These are phyloP conservation scores for Ennomos quercinarius DNA, from an alignment of 2,888 invertebrate species.

Conservation along the genomic window DNA sequence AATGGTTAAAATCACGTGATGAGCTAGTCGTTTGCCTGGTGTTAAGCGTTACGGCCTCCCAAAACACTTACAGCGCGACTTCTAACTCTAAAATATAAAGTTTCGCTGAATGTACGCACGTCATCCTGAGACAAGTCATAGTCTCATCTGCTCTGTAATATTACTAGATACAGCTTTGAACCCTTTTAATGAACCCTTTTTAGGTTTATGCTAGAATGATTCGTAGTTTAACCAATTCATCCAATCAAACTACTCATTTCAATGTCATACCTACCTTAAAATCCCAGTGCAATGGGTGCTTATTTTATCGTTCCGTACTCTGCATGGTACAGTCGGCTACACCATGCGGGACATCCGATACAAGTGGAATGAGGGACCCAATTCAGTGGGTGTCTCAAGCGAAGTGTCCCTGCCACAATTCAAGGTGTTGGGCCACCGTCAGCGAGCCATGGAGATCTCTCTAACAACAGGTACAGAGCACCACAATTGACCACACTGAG, in stretches of 20 bases:
- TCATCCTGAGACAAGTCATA: too few species aligned
- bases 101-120: too few species aligned
- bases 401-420: constrained; percentile 98
- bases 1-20: too few species aligned
- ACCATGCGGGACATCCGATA: constrained; percentile 99
- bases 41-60: too few species aligned
- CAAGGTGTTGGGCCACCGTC: constrained; percentile 97
- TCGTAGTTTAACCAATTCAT: constrained; percentile 22
- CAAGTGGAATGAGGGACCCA: constrained; percentile 97
- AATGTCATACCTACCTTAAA: constrained; percentile 46
- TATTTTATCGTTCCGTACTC: constrained; percentile 79
- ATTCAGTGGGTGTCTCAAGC: constrained; percentile 96
- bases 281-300: constrained; percentile 83
- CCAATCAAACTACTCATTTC: constrained; percentile 33
- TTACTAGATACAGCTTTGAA: too few species aligned
- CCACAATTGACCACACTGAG: constrained; percentile 43
- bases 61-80: too few species aligned
- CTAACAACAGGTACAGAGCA: constrained; percentile 94
- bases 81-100: too few species aligned
- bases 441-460: constrained; percentile 97
- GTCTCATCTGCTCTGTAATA: too few species aligned
- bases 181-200: constrained; percentile 12
- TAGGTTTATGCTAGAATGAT: constrained; percentile 15
- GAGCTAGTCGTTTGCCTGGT: too few species aligned
- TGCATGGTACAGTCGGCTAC: constrained; percentile 95